Evolutionary conservation across 2,888 invertebrate species (phyloP), one percentile per base, ranked within the genome.

Genomic region (Plagodis pulveraria): DNA sequence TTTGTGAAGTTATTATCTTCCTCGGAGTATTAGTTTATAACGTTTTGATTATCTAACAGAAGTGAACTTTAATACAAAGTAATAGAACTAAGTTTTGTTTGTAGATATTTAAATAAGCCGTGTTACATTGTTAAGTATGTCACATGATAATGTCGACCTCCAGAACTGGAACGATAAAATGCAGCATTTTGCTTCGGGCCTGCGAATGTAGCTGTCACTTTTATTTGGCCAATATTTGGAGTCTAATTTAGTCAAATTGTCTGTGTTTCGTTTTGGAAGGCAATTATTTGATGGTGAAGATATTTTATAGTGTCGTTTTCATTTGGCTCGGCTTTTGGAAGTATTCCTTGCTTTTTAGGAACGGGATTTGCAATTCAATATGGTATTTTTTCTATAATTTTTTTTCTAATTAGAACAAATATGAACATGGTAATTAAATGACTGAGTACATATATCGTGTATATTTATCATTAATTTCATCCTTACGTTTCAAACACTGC

Each of bases 131-230:
- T 59, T 38, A 7, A 55, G 51, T 65, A 63, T 56, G 51, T 62
- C 61, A 65, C 53, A 65, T 64, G 67, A 72, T 69, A 62, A 56
- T 62, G 56, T 53, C 56, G 65, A 63, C 56, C 58, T 62, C 50
- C 62, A 65, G 58, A 69, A 72, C 57, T 70, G 55, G 67, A 56
- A 53, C 66, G 56, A 58, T 58, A 59, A 62, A 73, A 67, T 73
- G 68, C 66, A 71, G 67, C 66, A 65, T 73, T 71, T 72, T 63
- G 62, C 62, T 55, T 38, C 48, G 54, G 67, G 66, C 54, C 52
- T 43, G 45, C 32, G 45, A 43, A 46, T 51, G 50, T 50, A 38
- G 50, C 50, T 54, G 55, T 43, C 47, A 11, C 11, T 50, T 48
- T 59, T 55, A 55, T 55, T 55, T 50, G 22, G 47, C 47, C 55